Base-by-base conservation (phyloP, 2,888 invertebrate species). In the Drosophila atripex region DNA sequence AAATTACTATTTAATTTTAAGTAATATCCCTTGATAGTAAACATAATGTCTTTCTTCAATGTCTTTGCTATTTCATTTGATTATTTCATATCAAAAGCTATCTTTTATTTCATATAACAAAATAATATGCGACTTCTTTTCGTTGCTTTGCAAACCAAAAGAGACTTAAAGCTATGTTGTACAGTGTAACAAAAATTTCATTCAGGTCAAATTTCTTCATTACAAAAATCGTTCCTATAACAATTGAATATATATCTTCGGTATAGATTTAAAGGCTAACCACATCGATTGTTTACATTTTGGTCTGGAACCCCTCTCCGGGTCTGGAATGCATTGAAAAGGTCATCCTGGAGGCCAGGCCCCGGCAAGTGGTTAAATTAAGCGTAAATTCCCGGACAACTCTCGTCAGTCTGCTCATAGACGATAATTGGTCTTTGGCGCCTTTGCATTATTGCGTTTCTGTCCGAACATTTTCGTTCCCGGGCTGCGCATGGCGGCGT, bases 391-490 rank as follows among this genome's bases (percentile, higher is more conserved):
- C 11, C 43, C 50, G 52, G 39, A 55, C 59, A 63, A 41, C 41
- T 18, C 43, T 38, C 16, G 16, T 23, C 52, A 52, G 53, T 59
- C 70, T 71, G 64, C 59, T 90, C 76, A 90, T 38, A 89, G 89
- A 21, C 83, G 85, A 70, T 88, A 89, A 82, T 90, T 88, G 66
- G 77, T 88, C 23, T 72, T 61, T 69, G 83, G 80, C 78, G 86
- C 72, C 78, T 77, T 63, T 2, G 69, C 51, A 23, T 66, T 64
- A 28, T 28, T 71, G 52, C 78, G 87, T 18, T 64, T 49, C 14
- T 69, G 71, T 25, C 75, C 71, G 52, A 80, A 85, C 65, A 78
- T 45, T 16, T 79, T 78, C 39, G 75, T 59, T 41, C 60, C 71
- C 61, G 74, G 73, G 53, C 68, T 73, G 45, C 65, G 76, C 84